These are phyloP conservation scores for Urocolius indicus DNA, from an alignment of 2,113 vertebrate genomes.

Conservation along the genomic window DNA sequence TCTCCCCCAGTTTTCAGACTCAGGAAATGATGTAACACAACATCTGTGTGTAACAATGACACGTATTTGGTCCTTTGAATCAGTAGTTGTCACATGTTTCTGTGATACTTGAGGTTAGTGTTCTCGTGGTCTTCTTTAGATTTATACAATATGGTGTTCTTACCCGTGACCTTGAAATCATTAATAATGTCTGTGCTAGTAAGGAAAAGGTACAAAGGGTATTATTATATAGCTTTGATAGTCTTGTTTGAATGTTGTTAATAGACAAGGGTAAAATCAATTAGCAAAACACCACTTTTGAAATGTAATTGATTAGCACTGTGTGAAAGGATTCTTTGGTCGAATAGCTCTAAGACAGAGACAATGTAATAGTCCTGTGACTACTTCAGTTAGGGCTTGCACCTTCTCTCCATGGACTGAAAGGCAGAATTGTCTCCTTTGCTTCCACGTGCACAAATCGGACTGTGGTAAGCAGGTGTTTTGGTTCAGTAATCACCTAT, in stretches of 20 bases:
- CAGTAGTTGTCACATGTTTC: background rate
- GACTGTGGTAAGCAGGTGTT: background rate
- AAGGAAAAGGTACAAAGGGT: background rate
- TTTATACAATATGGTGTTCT: background rate
- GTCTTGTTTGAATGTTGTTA: constrained; percentile 30
- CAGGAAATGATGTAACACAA: background rate
- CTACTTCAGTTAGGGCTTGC: background rate
- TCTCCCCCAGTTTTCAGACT: background rate
- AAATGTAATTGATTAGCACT: constrained; percentile 18
- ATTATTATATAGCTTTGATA: background rate
- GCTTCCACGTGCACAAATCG: background rate
- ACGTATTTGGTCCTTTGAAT: background rate
- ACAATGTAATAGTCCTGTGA: background rate
- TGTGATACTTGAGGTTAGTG: background rate
- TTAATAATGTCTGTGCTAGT: background rate
- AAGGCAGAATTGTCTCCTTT: constrained; percentile 14
- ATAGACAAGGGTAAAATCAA: constrained; percentile 16
- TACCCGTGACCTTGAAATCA: background rate
- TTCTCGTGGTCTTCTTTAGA: background rate
- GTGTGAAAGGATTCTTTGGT: background rate
- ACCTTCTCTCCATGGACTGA: background rate
- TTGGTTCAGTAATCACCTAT: background rate
- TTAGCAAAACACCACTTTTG: constrained; percentile 26
- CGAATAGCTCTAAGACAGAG: constrained; percentile 1
- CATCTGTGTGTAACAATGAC: background rate